Evolutionary conservation across 2,888 invertebrate genomes (phyloP).

Genomic region (Folsomia manolachei): DNA sequence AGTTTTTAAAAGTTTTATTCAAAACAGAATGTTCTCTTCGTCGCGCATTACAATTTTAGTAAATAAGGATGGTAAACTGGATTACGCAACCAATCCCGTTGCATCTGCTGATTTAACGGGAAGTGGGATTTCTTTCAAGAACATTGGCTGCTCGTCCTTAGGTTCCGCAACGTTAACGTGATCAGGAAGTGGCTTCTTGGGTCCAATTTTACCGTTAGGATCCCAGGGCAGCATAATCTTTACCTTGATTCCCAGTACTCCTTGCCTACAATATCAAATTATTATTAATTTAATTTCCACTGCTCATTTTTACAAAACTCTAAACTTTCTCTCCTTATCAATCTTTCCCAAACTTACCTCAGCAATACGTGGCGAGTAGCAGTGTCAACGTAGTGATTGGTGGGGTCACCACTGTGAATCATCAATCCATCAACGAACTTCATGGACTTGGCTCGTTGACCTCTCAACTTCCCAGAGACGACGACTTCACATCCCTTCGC

Average conservation of each 20-base stretch:
- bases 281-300: background rate
- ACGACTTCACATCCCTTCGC: slow-evolving; percentile 98
- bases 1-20: slow-evolving; percentile 9
- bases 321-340: background rate
- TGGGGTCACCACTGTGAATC: slow-evolving; percentile 99
- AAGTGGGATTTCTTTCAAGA: background rate
- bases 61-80: slow-evolving; percentile 8
- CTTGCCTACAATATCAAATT: slow-evolving; percentile 54
- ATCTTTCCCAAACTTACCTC: slow-evolving; percentile 63
- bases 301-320: background rate
- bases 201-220: slow-evolving; percentile 94
- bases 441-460: slow-evolving; percentile 99
- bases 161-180: slow-evolving; percentile 96
- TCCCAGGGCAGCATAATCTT: slow-evolving; percentile 99
- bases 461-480: slow-evolving; percentile 96
- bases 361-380: slow-evolving; percentile 97
- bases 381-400: slow-evolving; percentile 96
- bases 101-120: slow-evolving; percentile 6
- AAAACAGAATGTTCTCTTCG: slow-evolving; percentile 11
- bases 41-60: slow-evolving; percentile 17
- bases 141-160: slow-evolving; percentile 70
- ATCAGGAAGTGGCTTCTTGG: slow-evolving; percentile 96
- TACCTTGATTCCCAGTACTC: slow-evolving; percentile 72
- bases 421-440: slow-evolving; percentile 99
- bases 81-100: slow-evolving; percentile 14